These are phyloP conservation scores for Lepidurus packardi DNA, from an alignment of 1,140 invertebrate species.

Conservation along the genomic window DNA sequence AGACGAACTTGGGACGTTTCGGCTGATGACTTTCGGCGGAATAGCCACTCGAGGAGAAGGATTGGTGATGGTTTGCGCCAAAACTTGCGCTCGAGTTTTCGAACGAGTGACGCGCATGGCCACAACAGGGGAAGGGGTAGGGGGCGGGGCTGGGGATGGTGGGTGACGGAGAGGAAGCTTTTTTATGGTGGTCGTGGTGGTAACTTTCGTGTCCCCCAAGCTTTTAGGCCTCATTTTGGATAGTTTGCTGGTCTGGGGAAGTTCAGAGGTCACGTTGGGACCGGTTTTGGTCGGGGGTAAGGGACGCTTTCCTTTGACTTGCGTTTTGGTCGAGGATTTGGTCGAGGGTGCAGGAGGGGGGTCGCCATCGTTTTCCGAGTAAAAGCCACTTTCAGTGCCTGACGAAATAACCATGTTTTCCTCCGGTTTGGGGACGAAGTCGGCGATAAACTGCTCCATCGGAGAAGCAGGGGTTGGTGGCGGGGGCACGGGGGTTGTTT, in stretches of 20 bases:
- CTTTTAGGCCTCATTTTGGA: not conserved
- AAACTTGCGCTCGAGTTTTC: too few species aligned
- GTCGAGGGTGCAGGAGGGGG: not conserved
- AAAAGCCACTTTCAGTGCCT: not conserved
- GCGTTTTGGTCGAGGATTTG: not conserved
- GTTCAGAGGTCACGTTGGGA: not conserved
- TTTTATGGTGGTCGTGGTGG: not conserved
- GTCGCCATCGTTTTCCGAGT: not conserved
- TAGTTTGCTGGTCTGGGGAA: not conserved
- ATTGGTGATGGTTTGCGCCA: too few species aligned
- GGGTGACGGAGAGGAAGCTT: not conserved
- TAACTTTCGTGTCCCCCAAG: not conserved
- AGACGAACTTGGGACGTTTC: too few species aligned
- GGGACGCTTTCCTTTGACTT: not conserved
- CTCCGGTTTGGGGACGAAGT: not conserved
- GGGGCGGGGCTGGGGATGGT: not conserved
- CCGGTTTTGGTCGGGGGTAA: not conserved
- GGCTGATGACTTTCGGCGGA: too few species aligned
- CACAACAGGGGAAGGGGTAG: not conserved
- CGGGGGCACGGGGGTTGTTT: not conserved
- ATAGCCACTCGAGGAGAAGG: too few species aligned
- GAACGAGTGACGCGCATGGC: too few species aligned
- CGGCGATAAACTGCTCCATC: not conserved
- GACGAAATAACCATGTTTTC: slow-evolving; percentile 10
- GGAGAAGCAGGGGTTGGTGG: slow-evolving; percentile 1